phyloP scores from a whole-genome alignment of 2,888 invertebrate species.

The Brachynemurus nebulosus region DNA sequence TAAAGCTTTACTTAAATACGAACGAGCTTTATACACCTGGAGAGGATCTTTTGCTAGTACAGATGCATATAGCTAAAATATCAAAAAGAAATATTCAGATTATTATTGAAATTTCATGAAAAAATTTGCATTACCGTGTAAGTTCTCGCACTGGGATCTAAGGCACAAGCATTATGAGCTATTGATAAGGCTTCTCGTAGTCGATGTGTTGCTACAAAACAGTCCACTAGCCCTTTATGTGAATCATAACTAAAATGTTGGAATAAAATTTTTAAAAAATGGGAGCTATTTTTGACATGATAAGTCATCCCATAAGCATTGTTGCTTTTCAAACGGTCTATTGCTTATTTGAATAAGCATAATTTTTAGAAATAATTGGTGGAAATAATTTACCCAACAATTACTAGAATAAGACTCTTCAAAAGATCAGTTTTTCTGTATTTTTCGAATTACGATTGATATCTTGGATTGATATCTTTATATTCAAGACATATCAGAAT shows the following conservation, averaged over 20 bases:
- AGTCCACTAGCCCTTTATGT: constrained; percentile 63
- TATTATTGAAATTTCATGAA: background rate
- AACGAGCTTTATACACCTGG: constrained; percentile 45
- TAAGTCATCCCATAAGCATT: too few relatives aligned
- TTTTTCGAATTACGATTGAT: too few relatives aligned
- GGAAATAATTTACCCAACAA: too few relatives aligned
- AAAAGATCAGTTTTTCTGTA: too few relatives aligned
- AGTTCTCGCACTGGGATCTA: constrained; percentile 57
- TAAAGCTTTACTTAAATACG: constrained; percentile 57
- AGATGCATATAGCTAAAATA: constrained; percentile 55
- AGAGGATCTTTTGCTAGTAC: constrained; percentile 55
- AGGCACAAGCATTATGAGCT: constrained; percentile 56
- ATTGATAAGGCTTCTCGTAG: constrained; percentile 57
- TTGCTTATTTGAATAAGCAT: too few relatives aligned
- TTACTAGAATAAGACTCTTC: too few relatives aligned
- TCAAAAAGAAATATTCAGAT: constrained; percentile 6
- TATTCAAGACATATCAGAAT: too few relatives aligned
- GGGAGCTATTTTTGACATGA: too few relatives aligned
- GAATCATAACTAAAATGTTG: constrained; percentile 56
- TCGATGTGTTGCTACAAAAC: constrained; percentile 52
- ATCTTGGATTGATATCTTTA: too few relatives aligned
- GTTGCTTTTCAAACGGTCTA: too few relatives aligned
- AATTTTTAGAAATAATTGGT: too few relatives aligned
- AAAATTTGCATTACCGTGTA: constrained; percentile 43
- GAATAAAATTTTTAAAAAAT: too few relatives aligned